These are phyloP conservation scores for Pseudochromis fuscus DNA, from an alignment of 2,797 vertebrate species.

Conservation along the genomic window DNA sequence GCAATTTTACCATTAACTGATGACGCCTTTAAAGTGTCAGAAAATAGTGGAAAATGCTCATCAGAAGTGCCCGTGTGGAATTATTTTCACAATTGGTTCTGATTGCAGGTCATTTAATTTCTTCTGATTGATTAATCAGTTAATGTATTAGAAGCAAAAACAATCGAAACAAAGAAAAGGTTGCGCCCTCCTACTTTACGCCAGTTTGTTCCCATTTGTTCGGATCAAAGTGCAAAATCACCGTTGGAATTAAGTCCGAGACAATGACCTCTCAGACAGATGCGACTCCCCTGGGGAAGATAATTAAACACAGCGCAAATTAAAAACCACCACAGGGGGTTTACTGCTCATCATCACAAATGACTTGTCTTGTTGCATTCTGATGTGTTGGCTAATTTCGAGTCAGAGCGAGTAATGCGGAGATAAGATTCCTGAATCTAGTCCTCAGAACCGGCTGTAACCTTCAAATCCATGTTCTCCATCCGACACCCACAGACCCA, in stretches of 20 bases:
- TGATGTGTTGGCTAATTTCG: slow-evolving; percentile 24
- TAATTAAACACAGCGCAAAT: slow-evolving; percentile 63
- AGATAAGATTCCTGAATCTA: slow-evolving; percentile 22
- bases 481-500: slow-evolving; percentile 1
- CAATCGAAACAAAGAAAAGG: background rate
- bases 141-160: background rate
- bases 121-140: background rate
- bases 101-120: background rate
- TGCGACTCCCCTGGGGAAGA: slow-evolving; percentile 42
- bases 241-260: slow-evolving; percentile 15
- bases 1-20: background rate
- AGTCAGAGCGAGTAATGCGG: slow-evolving; percentile 10
- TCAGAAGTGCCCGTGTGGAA: background rate
- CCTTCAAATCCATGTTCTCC: slow-evolving; percentile 35
- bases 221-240: slow-evolving; percentile 13
- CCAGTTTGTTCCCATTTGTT: background rate
- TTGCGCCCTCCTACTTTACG: background rate
- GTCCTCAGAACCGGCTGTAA: slow-evolving; percentile 22
- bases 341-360: slow-evolving; percentile 29
- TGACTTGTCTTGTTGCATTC: slow-evolving; percentile 26
- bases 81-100: background rate
- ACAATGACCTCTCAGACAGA: slow-evolving; percentile 55
- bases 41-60: background rate
- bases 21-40: background rate
- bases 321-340: slow-evolving; percentile 33